Conservation (phyloP, 2,888 invertebrate genomes). For the Hydroisotoma schaefferi region DNA sequence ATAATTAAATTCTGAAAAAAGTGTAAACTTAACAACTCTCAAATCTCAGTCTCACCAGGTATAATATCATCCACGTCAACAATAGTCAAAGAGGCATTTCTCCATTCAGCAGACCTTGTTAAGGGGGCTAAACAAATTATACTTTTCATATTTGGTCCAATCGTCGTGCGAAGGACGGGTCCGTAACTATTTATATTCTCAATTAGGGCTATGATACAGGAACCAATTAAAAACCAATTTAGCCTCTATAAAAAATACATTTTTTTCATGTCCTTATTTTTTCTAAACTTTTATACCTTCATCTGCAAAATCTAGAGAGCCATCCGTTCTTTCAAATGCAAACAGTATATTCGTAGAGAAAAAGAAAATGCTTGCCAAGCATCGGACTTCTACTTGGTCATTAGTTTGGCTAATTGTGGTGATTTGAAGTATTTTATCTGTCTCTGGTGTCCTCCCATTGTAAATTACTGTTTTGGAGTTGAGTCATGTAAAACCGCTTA, state of each 20-base stretch:
- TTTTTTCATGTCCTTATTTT: too few relatives aligned
- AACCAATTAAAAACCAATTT: not conserved
- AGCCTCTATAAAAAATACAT: not conserved
- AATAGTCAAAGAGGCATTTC: slow-evolving; percentile 30
- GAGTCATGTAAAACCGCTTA: not conserved
- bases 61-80: not conserved
- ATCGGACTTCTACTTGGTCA: slow-evolving; percentile 32
- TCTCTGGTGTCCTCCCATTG: slow-evolving; percentile 30
- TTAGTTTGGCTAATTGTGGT: slow-evolving; percentile 16
- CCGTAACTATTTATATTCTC: slow-evolving; percentile 39
- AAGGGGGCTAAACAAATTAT: slow-evolving; percentile 44
- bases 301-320: slow-evolving; percentile 36
- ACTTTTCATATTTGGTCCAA: slow-evolving; percentile 28
- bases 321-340: slow-evolving; percentile 41
- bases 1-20: too few relatives aligned
- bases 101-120: slow-evolving; percentile 39
- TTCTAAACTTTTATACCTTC: too few relatives aligned
- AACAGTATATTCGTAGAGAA: slow-evolving; percentile 45
- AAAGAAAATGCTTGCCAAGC: slow-evolving; percentile 42
- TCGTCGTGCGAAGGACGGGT: slow-evolving; percentile 28
- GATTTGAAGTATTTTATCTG: slow-evolving; percentile 39
- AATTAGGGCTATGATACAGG: slow-evolving; percentile 25
- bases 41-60: not conserved
- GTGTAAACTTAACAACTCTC: too few relatives aligned
- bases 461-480: slow-evolving; percentile 44